Evolutionary conservation across 1,140 invertebrate genomes (phyloP).

Genomic region (Physella acuta): DNA sequence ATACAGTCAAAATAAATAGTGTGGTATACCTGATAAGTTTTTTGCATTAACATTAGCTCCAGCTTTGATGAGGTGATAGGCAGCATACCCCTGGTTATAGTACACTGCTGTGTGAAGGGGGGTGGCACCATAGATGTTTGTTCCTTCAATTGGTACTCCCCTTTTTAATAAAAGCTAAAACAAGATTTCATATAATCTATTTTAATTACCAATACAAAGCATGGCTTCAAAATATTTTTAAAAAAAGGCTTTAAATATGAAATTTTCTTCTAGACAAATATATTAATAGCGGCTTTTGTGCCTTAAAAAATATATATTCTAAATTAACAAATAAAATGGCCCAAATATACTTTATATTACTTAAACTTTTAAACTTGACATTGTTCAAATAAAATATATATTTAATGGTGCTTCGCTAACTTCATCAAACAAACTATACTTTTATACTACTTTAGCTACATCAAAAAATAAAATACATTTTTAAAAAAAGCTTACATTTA

Average conservation of each 20-base stretch:
- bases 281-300: not conserved
- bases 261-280: not conserved
- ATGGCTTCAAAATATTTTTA: not conserved
- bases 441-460: too few relatives aligned
- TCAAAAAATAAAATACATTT: too few relatives aligned
- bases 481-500: constrained; percentile 30
- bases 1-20: too few relatives aligned
- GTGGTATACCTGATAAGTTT: not conserved
- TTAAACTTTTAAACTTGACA: too few relatives aligned
- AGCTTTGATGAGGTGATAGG: constrained; percentile 2
- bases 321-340: not conserved
- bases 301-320: not conserved
- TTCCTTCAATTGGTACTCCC: constrained; percentile 23
- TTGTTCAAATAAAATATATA: too few relatives aligned
- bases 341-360: too few relatives aligned
- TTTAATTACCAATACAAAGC: not conserved
- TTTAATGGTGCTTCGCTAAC: too few relatives aligned
- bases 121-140: constrained; percentile 46
- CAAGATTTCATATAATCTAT: not conserved
- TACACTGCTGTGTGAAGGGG: constrained; percentile 42
- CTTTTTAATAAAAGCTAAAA: not conserved
- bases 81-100: not conserved
- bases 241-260: not conserved
- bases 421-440: too few relatives aligned
- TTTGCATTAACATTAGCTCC: constrained; percentile 15